Conservation (phyloP, 2,113 vertebrate genomes). For the Gopherus evgoodei region DNA sequence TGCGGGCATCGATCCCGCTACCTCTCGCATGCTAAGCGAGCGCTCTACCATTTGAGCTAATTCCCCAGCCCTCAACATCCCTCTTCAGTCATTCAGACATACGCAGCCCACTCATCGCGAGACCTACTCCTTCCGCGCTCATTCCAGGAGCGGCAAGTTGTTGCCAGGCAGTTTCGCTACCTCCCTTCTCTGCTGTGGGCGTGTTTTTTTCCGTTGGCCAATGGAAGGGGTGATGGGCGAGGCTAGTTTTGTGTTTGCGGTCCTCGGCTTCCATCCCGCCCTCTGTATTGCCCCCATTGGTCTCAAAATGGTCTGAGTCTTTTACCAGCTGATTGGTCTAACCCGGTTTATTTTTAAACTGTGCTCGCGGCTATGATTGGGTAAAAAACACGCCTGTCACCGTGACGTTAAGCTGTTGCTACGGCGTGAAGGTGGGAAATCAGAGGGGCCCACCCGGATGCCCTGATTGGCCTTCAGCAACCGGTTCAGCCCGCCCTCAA, state of each 20-base stretch:
- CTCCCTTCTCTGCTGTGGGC: not conserved
- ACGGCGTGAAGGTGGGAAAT: constrained; percentile 59
- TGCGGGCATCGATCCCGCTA: constrained; percentile 83
- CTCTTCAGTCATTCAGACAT: fast-evolving
- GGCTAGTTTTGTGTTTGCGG: fast-evolving
- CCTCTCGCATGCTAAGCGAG: constrained; percentile 81
- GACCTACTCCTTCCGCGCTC: fast-evolving
- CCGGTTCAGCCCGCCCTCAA: not conserved
- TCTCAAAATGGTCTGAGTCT: not conserved
- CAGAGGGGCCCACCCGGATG: not conserved
- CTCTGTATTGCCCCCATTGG: constrained; percentile 2
- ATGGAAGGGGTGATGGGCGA: not conserved
- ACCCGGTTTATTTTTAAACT: constrained; percentile 67
- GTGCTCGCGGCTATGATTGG: constrained; percentile 12
- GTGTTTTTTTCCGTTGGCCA: not conserved
- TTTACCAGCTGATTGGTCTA: constrained; percentile 31
- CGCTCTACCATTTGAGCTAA: constrained; percentile 85
- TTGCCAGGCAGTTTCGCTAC: constrained; percentile 50
- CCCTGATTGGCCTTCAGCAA: not conserved
- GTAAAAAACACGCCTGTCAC: constrained; percentile 23
- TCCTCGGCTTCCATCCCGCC: fast-evolving
- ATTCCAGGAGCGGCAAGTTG: not conserved
- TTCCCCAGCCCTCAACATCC: not conserved
- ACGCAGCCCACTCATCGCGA: fast-evolving
- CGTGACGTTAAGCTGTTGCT: constrained; percentile 68